Conservation (phyloP, 2,888 invertebrate species). For the Neoscelio sp. region DNA sequence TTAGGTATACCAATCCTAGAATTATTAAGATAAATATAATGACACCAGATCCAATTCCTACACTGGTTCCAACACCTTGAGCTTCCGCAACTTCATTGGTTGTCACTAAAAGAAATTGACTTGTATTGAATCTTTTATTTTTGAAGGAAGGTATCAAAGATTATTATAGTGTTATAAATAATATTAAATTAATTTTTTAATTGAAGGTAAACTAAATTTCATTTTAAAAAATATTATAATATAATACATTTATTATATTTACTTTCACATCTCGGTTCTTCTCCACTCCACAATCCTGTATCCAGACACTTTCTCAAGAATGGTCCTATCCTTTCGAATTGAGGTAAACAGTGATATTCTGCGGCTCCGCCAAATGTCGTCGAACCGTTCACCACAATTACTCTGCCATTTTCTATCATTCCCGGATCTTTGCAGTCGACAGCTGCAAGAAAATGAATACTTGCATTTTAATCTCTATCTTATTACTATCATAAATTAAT, state of each 20-base stretch:
- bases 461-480: too few relatives aligned
- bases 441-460: conserved; percentile 84
- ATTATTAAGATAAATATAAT: conserved; percentile 91
- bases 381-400: conserved; percentile 93
- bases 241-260: conserved; percentile 70
- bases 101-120: conserved; percentile 73
- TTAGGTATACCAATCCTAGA: conserved; percentile 91
- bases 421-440: conserved; percentile 93
- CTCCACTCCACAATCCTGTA: conserved; percentile 94
- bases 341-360: conserved; percentile 95
- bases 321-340: conserved; percentile 91
- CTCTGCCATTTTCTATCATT: conserved; percentile 92
- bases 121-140: neutral
- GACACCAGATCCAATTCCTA: conserved; percentile 93
- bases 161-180: too few relatives aligned
- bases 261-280: conserved; percentile 93
- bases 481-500: too few relatives aligned
- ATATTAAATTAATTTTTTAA: too few relatives aligned
- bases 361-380: conserved; percentile 93
- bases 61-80: conserved; percentile 90
- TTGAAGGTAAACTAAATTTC: too few relatives aligned
- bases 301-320: conserved; percentile 93
- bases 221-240: too few relatives aligned
- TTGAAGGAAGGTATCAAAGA: too few relatives aligned
- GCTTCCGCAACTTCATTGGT: conserved; percentile 85